Base-by-base conservation (phyloP, 2,797 vertebrate genomes). In the Mormyrus hasselquistii region DNA sequence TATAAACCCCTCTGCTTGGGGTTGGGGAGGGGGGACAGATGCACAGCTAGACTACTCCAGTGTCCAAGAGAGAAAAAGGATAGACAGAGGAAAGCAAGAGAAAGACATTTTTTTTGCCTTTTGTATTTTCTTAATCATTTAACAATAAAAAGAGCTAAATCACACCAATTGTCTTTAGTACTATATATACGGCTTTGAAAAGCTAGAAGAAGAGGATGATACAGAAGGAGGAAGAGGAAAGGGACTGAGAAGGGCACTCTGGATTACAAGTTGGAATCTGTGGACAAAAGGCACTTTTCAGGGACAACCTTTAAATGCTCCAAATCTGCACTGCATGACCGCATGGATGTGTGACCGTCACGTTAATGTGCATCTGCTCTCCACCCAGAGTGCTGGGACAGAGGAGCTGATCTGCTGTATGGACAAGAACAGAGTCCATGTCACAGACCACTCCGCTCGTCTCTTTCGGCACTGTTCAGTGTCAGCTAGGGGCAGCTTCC, bases 111-210 rank as follows among this genome's bases (percentile, higher is more conserved):
- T 95, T 96, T 95, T 92, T 91, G 90, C 88, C 90, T 91, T 91
- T 93, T 92, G 92, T 94, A 94, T 95, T 95, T 88, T 91, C 92
- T 89, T 93, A 92, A 93, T 94, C 92, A 94, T 95, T 95, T 94
- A 95, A 94, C 95, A 94, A 95, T 96, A 95, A 96, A 96, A 96
- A 95, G 90, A 96, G 95, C 94, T 94, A 95, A 97, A 97, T 97
- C 96, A 97, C 97, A 97, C 96, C 96, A 95, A 96, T 96, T 95
- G 97, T 95, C 95, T 96, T 96, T 97, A 96, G 95, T 96, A 96
- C 95, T 97, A 96, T 96, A 96, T 95, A 96, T 95, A 96, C 94
- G 90, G 93, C 93, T 94, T 94, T 93, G 91, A 93, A 95, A 95
- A 95, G 94, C 83, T 88, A 90, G 94, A 95, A 95, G 92, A 93